Evolutionary conservation across 1,140 invertebrate species (phyloP).

Genomic region (Trichonephila clavipes): DNA sequence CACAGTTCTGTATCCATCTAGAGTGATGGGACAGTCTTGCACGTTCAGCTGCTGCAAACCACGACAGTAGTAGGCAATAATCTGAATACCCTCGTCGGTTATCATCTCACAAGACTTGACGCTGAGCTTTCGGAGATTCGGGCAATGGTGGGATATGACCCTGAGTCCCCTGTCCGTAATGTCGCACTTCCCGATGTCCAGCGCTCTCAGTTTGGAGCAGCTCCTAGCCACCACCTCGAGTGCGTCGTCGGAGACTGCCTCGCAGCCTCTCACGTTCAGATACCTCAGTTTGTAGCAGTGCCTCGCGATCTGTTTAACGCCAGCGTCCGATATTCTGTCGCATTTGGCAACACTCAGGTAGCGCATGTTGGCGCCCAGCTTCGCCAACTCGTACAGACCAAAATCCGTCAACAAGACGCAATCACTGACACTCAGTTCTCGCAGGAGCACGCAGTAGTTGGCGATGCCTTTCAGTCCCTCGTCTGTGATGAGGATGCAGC

Average conservation of each 20-base stretch:
- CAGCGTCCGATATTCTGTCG: constrained; percentile 90
- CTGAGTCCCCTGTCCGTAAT: constrained; percentile 92
- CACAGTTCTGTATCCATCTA: constrained; percentile 93
- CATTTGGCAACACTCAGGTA: constrained; percentile 94
- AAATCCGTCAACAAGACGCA: constrained; percentile 94
- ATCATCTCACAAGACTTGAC: constrained; percentile 93
- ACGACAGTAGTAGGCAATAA: constrained; percentile 90
- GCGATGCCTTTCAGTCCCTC: constrained; percentile 90
- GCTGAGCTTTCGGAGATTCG: constrained; percentile 93
- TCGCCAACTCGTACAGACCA: constrained; percentile 93
- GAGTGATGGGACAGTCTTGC: constrained; percentile 92
- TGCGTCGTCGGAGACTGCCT: constrained; percentile 93
- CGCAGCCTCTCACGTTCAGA: constrained; percentile 94
- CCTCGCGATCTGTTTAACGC: constrained; percentile 90
- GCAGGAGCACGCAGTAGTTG: constrained; percentile 90
- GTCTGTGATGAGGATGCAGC: constrained; percentile 92
- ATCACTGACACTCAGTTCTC: constrained; percentile 94
- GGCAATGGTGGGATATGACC: constrained; percentile 92
- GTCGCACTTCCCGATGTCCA: constrained; percentile 96
- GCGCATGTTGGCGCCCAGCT: constrained; percentile 89
- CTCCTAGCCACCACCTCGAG: constrained; percentile 90
- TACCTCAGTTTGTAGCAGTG: constrained; percentile 91
- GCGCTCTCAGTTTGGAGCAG: constrained; percentile 90
- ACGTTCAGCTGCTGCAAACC: constrained; percentile 94
- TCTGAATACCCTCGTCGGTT: constrained; percentile 92